Base-by-base conservation (phyloP, 2,888 invertebrate species). In the Apoda limacodes region DNA sequence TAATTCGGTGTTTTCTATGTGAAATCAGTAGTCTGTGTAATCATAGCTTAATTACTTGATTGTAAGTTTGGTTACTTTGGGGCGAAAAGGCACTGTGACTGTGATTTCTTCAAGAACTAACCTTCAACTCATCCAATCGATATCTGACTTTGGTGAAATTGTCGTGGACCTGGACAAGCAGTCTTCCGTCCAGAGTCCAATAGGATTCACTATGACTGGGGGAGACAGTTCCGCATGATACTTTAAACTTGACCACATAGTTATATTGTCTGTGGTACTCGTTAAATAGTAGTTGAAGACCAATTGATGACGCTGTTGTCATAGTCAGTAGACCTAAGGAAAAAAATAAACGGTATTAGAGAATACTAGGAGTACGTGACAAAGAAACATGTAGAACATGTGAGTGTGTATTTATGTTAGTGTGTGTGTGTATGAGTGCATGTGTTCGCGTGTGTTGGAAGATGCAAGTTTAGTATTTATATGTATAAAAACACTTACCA, bases 111-210 rank as follows among this genome's bases (percentile, higher is more conserved):
- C n/a, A n/a, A n/a, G n/a, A n/a, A 25, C 43, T 36, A 37, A 76
- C 78, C 64, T 68, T 61, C 4, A 67, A 33, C 5, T 63, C 55
- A 9, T 64, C 61, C 32, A 80, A 23, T 3, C 48, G 46, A 3
- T 66, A 43, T 2, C 75, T 44, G 0, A 63, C 65, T 25, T 50
- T 61, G 0, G 63, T 66, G 9, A 47, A 66, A 35, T 69, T 75
- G 25, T 72, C 69, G 9, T 60, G 64, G 0, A 61, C 60, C 2
- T 63, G 58, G 0, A 67, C 50, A 1, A 45, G 34, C 0, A 80
- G 34, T 5, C 56, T 50, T 0, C 66, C 76, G 1, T 65, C 66
- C 19, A 80, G 24, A 0, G 61, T 55, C 76, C 78, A 76, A 9
- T 55, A 56, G 1, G 70, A 67, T 14, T 50, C 50, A 10, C 53